Conservation (phyloP, 2,797 vertebrate genomes). For the Myotis vivesi region DNA sequence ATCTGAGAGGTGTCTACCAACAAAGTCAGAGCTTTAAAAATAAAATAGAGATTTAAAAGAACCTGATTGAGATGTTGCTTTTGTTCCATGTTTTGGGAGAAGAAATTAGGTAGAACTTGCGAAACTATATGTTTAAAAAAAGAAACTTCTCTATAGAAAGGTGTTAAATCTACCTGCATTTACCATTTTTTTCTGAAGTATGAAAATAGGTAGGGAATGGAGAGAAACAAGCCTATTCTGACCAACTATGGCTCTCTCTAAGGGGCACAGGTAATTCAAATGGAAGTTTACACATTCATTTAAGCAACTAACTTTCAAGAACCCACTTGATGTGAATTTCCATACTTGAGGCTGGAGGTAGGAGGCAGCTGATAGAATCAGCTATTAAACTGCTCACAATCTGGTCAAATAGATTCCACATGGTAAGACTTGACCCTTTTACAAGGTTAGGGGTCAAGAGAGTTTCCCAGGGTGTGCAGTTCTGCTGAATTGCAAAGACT, state of each 20-base stretch:
- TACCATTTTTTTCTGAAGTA: background rate
- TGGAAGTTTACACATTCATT: background rate
- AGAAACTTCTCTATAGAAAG: background rate
- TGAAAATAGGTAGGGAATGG: background rate
- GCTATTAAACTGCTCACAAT: background rate
- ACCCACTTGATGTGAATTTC: background rate
- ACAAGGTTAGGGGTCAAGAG: background rate
- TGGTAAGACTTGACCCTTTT: background rate
- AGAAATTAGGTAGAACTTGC: background rate
- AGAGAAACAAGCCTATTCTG: background rate
- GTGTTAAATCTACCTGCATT: background rate
- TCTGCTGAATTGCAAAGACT: background rate
- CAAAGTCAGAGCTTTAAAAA: background rate
- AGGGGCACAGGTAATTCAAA: background rate
- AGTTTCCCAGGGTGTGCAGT: background rate
- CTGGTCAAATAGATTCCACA: background rate
- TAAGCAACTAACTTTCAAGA: background rate
- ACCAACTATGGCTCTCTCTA: background rate
- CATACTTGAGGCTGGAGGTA: background rate
- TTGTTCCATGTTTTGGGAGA: background rate
- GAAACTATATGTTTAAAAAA: background rate
- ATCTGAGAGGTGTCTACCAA: background rate
- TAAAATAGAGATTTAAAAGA: background rate
- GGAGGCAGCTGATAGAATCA: background rate
- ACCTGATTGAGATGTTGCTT: background rate